These are phyloP conservation scores for Ranitomeya variabilis DNA, from an alignment of 2,113 vertebrate species.

Conservation along the genomic window DNA sequence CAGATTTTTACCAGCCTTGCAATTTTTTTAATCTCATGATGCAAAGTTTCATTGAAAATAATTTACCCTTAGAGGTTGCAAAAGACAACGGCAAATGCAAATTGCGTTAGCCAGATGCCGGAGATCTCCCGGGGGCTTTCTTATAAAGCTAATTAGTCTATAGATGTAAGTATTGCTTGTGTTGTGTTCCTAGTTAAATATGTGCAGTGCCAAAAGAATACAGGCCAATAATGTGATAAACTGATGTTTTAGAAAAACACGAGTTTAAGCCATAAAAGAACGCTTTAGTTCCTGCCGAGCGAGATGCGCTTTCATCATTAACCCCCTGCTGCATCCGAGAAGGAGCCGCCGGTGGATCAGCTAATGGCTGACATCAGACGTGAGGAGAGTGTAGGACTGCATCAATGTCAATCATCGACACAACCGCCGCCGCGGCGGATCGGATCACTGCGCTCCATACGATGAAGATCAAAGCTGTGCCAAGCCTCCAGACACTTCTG, in stretches of 20 bases:
- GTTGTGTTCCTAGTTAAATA: slow-evolving; percentile 35
- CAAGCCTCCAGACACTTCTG: too few relatives aligned
- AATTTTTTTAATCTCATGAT: slow-evolving; percentile 27
- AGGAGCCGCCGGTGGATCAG: neutral
- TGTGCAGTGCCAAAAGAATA: neutral
- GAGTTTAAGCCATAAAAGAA: slow-evolving; percentile 20
- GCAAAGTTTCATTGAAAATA: slow-evolving; percentile 59
- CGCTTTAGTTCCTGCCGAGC: slow-evolving; percentile 9
- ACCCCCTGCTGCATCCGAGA: slow-evolving; percentile 21
- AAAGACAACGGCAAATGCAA: slow-evolving; percentile 58
- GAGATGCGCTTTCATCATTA: slow-evolving; percentile 40
- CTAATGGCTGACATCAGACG: slow-evolving; percentile 18
- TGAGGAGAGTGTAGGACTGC: neutral
- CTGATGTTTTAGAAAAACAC: neutral
- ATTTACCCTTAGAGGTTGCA: slow-evolving; percentile 58
- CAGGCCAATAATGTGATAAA: slow-evolving; percentile 28
- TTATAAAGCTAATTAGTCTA: slow-evolving; percentile 54
- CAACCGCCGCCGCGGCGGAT: neutral
- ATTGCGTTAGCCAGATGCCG: slow-evolving; percentile 54
- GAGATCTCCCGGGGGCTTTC: slow-evolving; percentile 52
- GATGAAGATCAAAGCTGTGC: neutral
- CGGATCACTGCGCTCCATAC: too few relatives aligned
- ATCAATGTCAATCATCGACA: neutral
- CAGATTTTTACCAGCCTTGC: slow-evolving; percentile 57
- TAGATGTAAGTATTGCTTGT: slow-evolving; percentile 55